Conservation (phyloP, 2,888 invertebrate genomes). For the Synergus laeviventris region DNA sequence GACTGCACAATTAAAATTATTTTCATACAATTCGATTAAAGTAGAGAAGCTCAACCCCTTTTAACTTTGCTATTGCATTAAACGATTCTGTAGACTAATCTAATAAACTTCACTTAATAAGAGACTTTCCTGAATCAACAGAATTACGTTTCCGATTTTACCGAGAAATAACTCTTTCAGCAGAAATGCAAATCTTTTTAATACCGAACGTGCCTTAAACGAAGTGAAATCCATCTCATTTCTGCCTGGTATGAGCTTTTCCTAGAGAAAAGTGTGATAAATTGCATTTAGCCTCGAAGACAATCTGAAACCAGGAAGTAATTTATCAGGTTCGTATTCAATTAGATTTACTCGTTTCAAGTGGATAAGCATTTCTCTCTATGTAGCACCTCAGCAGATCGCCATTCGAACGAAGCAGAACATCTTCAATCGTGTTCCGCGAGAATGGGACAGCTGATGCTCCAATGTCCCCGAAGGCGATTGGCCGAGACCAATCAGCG, state of each 20-base stretch:
- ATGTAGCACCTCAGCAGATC: conserved; percentile 43
- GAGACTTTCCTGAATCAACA: conserved; percentile 22
- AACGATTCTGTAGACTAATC: background rate
- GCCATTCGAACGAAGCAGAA: conserved; percentile 40
- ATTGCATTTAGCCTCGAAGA: conserved; percentile 35
- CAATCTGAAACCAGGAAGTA: conserved; percentile 38
- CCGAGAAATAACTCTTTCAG: conserved; percentile 9
- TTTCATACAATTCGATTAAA: background rate
- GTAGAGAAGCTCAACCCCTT: background rate
- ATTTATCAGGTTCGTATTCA: conserved; percentile 40
- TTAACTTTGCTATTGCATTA: background rate
- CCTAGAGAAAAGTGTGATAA: conserved; percentile 39
- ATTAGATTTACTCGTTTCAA: conserved; percentile 38
- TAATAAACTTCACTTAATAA: conserved; percentile 5
- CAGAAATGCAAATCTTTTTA: conserved; percentile 29
- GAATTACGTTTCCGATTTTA: conserved; percentile 3
- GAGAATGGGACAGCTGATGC: conserved; percentile 73
- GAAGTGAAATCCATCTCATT: conserved; percentile 34
- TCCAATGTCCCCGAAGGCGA: conserved; percentile 71
- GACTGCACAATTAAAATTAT: too few species aligned
- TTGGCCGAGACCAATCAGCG: conserved; percentile 72
- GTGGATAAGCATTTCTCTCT: conserved; percentile 40
- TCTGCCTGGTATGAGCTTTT: conserved; percentile 15
- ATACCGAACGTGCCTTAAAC: conserved; percentile 37
- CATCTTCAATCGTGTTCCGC: conserved; percentile 55